phyloP scores from a whole-genome alignment of 2,888 invertebrate species.

The Lobophora halterata region DNA sequence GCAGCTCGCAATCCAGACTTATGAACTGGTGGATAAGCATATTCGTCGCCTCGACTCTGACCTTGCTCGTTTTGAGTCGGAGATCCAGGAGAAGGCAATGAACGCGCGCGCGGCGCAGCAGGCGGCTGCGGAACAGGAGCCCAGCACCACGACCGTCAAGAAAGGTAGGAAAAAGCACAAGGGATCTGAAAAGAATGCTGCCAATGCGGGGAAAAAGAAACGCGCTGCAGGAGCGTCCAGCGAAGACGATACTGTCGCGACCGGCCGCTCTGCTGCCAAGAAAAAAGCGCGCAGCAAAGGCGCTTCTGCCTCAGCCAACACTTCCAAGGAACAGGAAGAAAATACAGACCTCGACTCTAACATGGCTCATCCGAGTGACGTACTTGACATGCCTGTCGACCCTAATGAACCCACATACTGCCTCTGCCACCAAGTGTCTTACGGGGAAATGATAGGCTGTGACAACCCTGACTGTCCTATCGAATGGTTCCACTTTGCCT shows the following conservation, averaged over 20 bases:
- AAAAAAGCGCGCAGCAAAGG: slow-evolving; percentile 70
- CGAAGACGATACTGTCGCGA: slow-evolving; percentile 66
- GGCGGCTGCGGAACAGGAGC: slow-evolving; percentile 70
- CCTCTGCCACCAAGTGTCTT: slow-evolving; percentile 97
- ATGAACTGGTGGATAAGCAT: slow-evolving; percentile 98
- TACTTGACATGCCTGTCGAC: slow-evolving; percentile 94
- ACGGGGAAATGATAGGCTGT: slow-evolving; percentile 98
- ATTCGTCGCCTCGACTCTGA: slow-evolving; percentile 97
- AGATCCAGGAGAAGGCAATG: slow-evolving; percentile 96
- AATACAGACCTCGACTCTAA: slow-evolving; percentile 77
- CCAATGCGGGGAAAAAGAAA: slow-evolving; percentile 73
- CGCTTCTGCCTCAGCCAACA: slow-evolving; percentile 54
- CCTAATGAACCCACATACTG: slow-evolving; percentile 99
- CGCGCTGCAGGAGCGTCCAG: slow-evolving; percentile 79
- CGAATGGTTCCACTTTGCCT: slow-evolving; percentile 98
- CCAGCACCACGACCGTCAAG: slow-evolving; percentile 64
- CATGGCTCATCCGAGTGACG: slow-evolving; percentile 92
- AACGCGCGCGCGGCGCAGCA: slow-evolving; percentile 83
- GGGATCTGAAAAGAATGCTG: slow-evolving; percentile 61
- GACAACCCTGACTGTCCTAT: slow-evolving; percentile 94
- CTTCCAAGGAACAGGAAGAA: slow-evolving; percentile 68
- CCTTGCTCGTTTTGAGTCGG: slow-evolving; percentile 96
- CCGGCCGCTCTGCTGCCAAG: slow-evolving; percentile 65
- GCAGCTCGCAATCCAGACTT: slow-evolving; percentile 97
- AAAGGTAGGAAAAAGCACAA: slow-evolving; percentile 75